These are phyloP conservation scores for Tanytarsus gracilentus DNA, from an alignment of 2,888 invertebrate species.

Conservation along the genomic window DNA sequence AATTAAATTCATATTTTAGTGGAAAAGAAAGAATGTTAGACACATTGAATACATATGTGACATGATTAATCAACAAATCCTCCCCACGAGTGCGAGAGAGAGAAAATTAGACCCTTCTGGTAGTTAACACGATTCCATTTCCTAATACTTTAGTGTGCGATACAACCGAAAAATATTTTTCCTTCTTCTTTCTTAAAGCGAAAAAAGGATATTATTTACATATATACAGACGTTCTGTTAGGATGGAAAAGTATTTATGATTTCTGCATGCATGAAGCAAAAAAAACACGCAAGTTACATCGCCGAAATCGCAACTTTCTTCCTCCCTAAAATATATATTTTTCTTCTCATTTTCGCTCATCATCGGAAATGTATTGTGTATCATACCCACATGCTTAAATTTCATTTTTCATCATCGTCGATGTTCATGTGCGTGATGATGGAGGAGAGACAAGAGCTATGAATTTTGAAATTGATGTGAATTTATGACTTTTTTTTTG, in stretches of 20 bases:
- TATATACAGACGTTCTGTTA: not conserved
- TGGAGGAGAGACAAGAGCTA: not conserved
- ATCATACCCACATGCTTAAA: not conserved
- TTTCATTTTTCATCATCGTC: not conserved
- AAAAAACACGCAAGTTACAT: slow-evolving; percentile 13
- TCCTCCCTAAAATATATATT: not conserved
- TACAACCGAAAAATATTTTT: too few relatives aligned
- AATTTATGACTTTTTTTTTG: not conserved
- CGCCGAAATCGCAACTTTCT: slow-evolving; percentile 9
- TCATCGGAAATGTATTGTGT: not conserved
- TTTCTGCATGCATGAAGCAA: not conserved
- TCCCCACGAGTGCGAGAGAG: not conserved
- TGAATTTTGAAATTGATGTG: slow-evolving; percentile 3
- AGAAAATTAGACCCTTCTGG: slow-evolving; percentile 1
- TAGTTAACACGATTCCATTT: slow-evolving; percentile 18
- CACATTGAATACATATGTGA: too few relatives aligned
- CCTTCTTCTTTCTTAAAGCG: not conserved
- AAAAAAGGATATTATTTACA: slow-evolving; percentile 24
- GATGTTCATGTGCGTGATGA: not conserved
- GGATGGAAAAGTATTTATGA: slow-evolving; percentile 1
- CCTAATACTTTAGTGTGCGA: not conserved
- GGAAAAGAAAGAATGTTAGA: too few relatives aligned
- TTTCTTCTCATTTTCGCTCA: not conserved
- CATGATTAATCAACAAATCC: not conserved
- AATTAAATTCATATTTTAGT: too few relatives aligned